These are phyloP conservation scores for Alectoris magna DNA, from an alignment of 2,797 vertebrate species.

Conservation along the genomic window DNA sequence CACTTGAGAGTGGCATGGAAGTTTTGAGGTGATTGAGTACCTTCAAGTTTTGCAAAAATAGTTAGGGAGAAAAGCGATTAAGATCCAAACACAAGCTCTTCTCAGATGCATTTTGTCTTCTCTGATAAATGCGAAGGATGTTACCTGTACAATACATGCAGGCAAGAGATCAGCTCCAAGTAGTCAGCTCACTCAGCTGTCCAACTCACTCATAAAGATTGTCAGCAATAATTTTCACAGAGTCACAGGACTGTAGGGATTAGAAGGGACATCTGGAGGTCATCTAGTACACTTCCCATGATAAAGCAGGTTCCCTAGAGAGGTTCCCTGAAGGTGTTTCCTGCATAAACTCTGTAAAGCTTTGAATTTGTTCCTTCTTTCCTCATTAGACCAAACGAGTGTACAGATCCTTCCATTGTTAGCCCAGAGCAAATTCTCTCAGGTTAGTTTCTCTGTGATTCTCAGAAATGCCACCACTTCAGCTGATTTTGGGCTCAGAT, in stretches of 20 bases:
- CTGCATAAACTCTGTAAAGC: neutral
- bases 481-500: neutral
- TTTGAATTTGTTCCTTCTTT: neutral
- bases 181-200: neutral
- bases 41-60: neutral
- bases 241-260: neutral
- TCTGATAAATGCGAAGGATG: neutral
- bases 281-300: neutral
- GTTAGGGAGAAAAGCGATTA: neutral
- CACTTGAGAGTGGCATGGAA: neutral
- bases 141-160: neutral
- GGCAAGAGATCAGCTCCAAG: neutral
- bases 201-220: neutral
- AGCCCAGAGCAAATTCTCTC: neutral
- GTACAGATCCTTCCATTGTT: neutral
- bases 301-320: neutral
- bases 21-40: neutral
- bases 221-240: neutral
- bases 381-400: neutral
- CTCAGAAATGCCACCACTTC: neutral
- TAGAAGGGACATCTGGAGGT: neutral
- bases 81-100: neutral
- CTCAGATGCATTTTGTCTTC: neutral
- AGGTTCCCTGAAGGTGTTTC: neutral
- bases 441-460: neutral